Evolutionary conservation across 2,113 vertebrate genomes (phyloP), one percentile per base, ranked within the genome.

Genomic region (Protomyctophum bolini): DNA sequence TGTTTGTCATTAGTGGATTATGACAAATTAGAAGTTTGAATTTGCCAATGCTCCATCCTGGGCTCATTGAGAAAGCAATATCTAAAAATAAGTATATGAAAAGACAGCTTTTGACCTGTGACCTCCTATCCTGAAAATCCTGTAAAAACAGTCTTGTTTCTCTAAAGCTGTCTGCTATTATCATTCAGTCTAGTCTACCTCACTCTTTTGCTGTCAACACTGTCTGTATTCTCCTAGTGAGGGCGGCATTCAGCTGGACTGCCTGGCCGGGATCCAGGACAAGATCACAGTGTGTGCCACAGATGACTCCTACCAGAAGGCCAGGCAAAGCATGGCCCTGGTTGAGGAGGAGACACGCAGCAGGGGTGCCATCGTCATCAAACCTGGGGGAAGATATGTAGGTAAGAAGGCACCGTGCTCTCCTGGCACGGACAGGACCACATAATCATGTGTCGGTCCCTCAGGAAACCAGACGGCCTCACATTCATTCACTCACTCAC

Each of bases 251-350:
- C 96, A 97, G 70, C 88, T 99, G 93, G 97, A 98, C 86, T 98
- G 96, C 91, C 92, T 99, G 76, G 97, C 96, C 63, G 95, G 94
- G 80, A 97, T 99, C 88, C 97, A 98, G 92, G 97, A 99, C 86
- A 99, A 99, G 85, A 97, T 99, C 88, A 98, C 97, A 0, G 96
- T 99, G 75, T 97, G 96, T 0, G 98, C 98, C 80, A 99, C 97
- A 0, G 97, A 99, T 0, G 98, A 99, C 76, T 99, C 98, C 48
- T 99, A 99, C 91, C 96, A 98, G 91, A 98, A 98, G 85, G 97
- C 97, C 0, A 93, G 95, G 65, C 95, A 98, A 73, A 98, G 92
- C 92, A 96, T 99, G 97, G 97, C 97, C 0, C 96, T 96, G 90
- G 97, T 94, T 0, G 97, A 99, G 88, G 97, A 98, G 92, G 97